Conservation (phyloP, 2,113 vertebrate species). For the Morphnarchus princeps region DNA sequence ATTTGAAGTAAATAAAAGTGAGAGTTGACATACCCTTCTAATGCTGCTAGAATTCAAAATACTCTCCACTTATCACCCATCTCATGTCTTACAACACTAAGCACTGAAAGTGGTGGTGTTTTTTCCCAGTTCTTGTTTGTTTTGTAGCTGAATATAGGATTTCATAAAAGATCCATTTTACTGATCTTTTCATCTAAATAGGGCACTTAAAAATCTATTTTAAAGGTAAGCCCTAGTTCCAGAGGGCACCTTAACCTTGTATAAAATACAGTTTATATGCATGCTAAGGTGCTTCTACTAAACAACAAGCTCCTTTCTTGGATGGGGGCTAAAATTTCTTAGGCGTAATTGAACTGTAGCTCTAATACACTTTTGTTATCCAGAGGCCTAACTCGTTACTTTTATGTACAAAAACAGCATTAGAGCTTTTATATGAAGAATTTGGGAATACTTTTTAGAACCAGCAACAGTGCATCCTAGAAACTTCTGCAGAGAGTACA, state of each 20-base stretch:
- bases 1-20: neutral
- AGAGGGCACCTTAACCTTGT: neutral
- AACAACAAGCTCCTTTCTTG: neutral
- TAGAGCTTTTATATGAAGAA: neutral
- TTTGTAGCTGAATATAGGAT: neutral
- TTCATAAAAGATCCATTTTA: neutral
- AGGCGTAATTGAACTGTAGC: neutral
- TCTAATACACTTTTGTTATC: neutral
- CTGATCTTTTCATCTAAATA: neutral
- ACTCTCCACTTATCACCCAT: neutral
- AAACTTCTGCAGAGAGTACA: neutral
- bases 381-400: neutral
- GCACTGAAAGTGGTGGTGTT: neutral
- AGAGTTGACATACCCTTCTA: neutral
- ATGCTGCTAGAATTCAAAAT: neutral
- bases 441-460: neutral
- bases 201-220: neutral
- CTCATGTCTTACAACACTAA: neutral
- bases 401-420: neutral
- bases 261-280: neutral
- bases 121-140: neutral
- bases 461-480: neutral
- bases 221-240: neutral
- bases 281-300: neutral
- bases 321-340: neutral